Base-by-base conservation (phyloP, 2,888 invertebrate species). In the Frankliniella intonsa region DNA sequence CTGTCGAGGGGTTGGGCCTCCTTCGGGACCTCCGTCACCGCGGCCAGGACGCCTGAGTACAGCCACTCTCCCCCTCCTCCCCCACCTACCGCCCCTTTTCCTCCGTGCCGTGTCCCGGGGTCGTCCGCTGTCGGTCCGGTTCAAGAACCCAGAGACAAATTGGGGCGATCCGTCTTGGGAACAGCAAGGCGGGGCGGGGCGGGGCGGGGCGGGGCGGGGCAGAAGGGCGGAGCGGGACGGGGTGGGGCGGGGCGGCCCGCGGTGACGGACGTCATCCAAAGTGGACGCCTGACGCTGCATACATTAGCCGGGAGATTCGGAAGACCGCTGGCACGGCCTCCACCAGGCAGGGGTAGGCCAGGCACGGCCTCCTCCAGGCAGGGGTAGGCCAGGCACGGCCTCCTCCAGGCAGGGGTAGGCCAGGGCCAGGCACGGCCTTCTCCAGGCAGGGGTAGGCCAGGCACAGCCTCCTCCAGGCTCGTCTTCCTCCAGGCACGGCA, bases 281-380 rank as follows among this genome's bases (percentile, higher is more conserved):
- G 69, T 76, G 62, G 62, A 12, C 69, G 69, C 69, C 69, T 76
- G 69, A 76, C 69, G 69, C 69, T 22, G 69, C 69, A 76, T 76
- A 76, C 69, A 76, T 76, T 76, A 76, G 25, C 25, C 69, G 62
- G 62, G 17, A 17, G 55, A 17, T 25, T 12, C 69, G 62, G 62
- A 55, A 17, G 55, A 17, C 55, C n/a, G 14, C 14, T 17, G 5
- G 38, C 38, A 38, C 38, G 38, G 38, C 2, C 38, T 38, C 38
- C 38, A 3, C 38, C 38, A 38, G 38, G 38, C 38, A 38, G 38
- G 38, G n/a, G n/a, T n/a, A n/a, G 38, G 38, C 38, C 38, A 38
- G 38, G 38, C 38, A 2, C 3, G 38, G 38, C 38, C 38, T 38
- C 38, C 38, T 5, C 38, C 38, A 38, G 38, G 38, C 38, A 38